Percentiles rank a stretch among this genome's conserved stretches.
These are phyloP conservation scores for Cotesia congregata DNA, from an alignment of 2,888 invertebrate genomes.

Conservation along the genomic window DNA sequence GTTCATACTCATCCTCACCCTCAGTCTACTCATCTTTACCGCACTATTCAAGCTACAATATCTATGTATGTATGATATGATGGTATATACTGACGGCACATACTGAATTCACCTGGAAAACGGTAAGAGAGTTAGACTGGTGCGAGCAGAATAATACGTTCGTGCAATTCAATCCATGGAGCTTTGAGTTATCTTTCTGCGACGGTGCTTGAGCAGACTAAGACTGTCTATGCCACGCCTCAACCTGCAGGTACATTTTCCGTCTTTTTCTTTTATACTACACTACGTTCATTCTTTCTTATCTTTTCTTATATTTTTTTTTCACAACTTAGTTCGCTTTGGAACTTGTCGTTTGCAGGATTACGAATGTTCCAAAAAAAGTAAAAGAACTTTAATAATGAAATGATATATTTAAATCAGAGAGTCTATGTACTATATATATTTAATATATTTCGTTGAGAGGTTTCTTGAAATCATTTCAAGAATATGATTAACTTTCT, in stretches of 20 bases:
- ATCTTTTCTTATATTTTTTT: conserved; percentile 12
- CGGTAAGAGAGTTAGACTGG: not conserved
- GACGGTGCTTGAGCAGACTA: conserved; percentile 21
- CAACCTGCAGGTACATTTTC: conserved; percentile 13
- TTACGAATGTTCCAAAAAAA: conserved; percentile 53
- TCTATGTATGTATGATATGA: not conserved
- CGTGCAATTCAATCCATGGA: conserved; percentile 23
- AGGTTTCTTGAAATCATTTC: not conserved
- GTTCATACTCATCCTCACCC: conserved; percentile 4
- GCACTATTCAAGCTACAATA: not conserved
- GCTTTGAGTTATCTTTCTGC: conserved; percentile 29
- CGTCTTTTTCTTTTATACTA: not conserved
- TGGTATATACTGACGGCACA: not conserved
- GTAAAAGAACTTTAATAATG: conserved; percentile 53
- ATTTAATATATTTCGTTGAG: conserved; percentile 20
- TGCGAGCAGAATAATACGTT: conserved; percentile 29
- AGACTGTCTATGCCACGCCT: conserved; percentile 29
- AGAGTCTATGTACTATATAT: conserved; percentile 30
- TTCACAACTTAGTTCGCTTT: conserved; percentile 10
- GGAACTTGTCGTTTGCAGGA: conserved; percentile 47
- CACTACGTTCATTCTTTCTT: not conserved
- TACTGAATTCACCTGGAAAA: not conserved
- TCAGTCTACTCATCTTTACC: conserved; percentile 1
- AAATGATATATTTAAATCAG: conserved; percentile 61
- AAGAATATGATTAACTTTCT: not conserved